Evolutionary conservation across 2,888 invertebrate genomes (phyloP), one percentile per base, ranked within the genome.

Genomic region (Spicauda simplicius): DNA sequence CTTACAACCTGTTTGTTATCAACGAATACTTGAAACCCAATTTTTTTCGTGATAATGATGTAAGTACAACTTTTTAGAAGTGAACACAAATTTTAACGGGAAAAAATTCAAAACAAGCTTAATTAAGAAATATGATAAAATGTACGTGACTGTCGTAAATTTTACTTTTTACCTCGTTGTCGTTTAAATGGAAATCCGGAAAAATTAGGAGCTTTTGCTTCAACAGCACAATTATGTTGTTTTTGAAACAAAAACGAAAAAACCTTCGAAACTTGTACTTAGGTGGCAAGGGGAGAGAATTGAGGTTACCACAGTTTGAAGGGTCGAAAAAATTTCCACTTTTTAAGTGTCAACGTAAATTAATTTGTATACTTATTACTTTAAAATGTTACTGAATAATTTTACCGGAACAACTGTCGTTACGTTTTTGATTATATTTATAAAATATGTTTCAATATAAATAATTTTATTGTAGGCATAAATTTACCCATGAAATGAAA

Each of bases 121-220:
- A 85, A 85, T 83, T 76, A 82, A 80, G 83, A 83, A 85, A 76
- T 81, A 81, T 79, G 80, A 81, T 82, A 82, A 83, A 82, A 80
- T 79, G 80, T 81, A 84, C 87, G 86, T 89, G 87, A 78, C 80
- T 77, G 77, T 77, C 80, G 80, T 82, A 80, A 84, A 83, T 84
- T 81, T 78, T 77, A 80, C 76, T 83, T 85, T 86, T 85, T 82
- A 83, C 81, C 81, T 83, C 77, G 78, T 81, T 82, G 81, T 83
- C 83, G 82, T 82, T 81, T 82, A 81, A 80, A 82, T 78, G 80
- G 80, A 82, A 78, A 79, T 75, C 80, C 77, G 81, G 78, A 79
- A 79, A 82, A 84, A 83, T 83, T 82, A 80, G 80, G 80, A 80
- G 74, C 76, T 81, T 83, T 81, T 74, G 79, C 81, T 77, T 78